Evolutionary conservation across 2,797 vertebrate species (phyloP), one percentile per base, ranked within the genome.

Genomic region (Pseudomugil tenellus): DNA sequence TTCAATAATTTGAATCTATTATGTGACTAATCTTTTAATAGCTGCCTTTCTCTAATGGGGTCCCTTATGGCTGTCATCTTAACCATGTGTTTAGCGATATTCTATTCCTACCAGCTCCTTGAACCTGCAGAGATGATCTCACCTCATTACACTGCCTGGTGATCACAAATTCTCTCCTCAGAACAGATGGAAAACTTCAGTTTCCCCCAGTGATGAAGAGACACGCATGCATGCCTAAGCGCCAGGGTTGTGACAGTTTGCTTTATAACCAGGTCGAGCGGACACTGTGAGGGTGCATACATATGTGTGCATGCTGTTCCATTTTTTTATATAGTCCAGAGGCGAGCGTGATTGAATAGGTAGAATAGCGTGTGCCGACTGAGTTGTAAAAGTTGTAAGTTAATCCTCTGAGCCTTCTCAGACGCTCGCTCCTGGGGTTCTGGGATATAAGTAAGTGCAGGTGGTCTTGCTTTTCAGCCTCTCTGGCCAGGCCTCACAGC

Each of bases 321-420:
- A 83, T 41, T 0, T 84, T 83, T 91, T 92, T 91, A 3, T 88
- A 92, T 89, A 79, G 86, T 84, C 83, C 76, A 68, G 74, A 84
- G 85, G 86, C 86, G 76, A 80, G 86, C 75, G 85, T 83, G 90
- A 90, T 91, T 88, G 89, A 93, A 86, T 81, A 77, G 87, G 84
- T 86, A 87, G 87, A 86, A 92, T 87, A 78, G 81, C 43, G 71
- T 90, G 87, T 73, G 85, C 86, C 86, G 83, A 74, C 77, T 80
- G 74, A 88, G 89, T 88, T 57, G 84, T 92, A 92, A 92, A 91
- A 92, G 80, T 70, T 70, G 90, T 89, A 91, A 92, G 83, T 88
- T 88, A 91, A 93, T 93, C 90, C 76, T 85, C 67, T 25, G 82
- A 86, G 81, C 87, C 84, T 81, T 84, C 84, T 83, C 81, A 76